Evolutionary conservation across 2,797 vertebrate genomes (phyloP), one percentile per base, ranked within the genome.

Genomic region (Rhynchonycteris naso): DNA sequence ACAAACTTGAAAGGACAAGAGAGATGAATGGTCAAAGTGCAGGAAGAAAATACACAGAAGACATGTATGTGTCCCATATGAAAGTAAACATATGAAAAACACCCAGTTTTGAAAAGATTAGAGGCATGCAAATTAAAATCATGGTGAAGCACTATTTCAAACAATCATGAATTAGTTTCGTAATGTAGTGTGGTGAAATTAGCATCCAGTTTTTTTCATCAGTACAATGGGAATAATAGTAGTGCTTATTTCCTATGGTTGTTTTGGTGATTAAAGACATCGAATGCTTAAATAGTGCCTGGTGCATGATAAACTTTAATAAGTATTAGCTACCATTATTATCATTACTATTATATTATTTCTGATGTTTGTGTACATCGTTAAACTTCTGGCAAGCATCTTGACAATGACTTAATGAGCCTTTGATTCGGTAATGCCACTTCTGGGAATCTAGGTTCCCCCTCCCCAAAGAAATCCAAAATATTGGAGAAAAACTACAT

Each of bases 391-490:
- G 35, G 35, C 80, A 92, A 84, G 35, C 56, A 71, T 10, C 58
- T 66, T 76, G 52, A 50, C 21, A 35, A 1, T 22, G 69, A 85
- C 35, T 79, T 47, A 24, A 35, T 28, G 18, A 75, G 19, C 61
- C 47, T 91, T 86, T 56, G 66, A 65, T 68, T 94, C 90, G 33
- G n/a, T 81, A 26, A 54, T 90, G 93, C 56, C 13, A 28, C 47
- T 79, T 69, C 54, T 74, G 75, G 56, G 38, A 75, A 71, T 16
- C 35, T 7, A 58, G 43, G 10, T 5, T 76, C 8, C 14, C 4
- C 24, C n/a, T 61, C 6, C 21, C 47, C 6, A 18, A 66, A 43
- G 13, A 86, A 85, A 79, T 88, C 33, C 58, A 93, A 35, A 90
- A 88, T 85, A 68, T 1, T 78, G 47, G 33, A 38, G 58, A 9